Evolutionary conservation across 2,113 vertebrate genomes (phyloP), one percentile per base, ranked within the genome.

Genomic region (Sylvicapra grimmia): DNA sequence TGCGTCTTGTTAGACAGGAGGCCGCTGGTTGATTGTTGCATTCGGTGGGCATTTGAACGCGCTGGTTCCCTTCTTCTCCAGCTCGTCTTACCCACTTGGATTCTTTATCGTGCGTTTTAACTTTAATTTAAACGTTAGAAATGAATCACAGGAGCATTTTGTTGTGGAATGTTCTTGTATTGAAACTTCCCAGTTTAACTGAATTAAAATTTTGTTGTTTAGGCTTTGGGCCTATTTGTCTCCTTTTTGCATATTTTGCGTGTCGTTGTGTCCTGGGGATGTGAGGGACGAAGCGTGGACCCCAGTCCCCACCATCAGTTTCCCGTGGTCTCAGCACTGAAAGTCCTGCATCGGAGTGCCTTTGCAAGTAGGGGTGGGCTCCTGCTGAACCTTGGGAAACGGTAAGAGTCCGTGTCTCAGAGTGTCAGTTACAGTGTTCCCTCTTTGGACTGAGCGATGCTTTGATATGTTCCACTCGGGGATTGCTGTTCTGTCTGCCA

Each of bases 231-330:
- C 15, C 49, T 49, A 1, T 44, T 40, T 53, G 1, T 68, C 47
- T 63, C 18, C 18, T 86, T 15, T 51, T 5, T 63, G 40, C 19
- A 1, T 51, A 15, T 79, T 53, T 59, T 8, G 25, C 3, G 1
- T 56, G 33, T 7, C 47, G 47, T 3, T 3, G 9, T 51, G 56
- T 87, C 36, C 61, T 6, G 36, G 72, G 36, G 47, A 44, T 19
- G 4, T 1, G 31, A 59, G 27, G 56, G 59, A 3, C 5, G 2
- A 6, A 79, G 63, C 13, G 1, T 29, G 16, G 49, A 9, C 72
- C 31, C 56, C 8, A 31, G 44, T 4, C 33, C 33, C 33, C 6
- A 1, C 7, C 9, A 1, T 3, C 12, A 9, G 5, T n/a, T 40
- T 44, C 36, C 13, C 0, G 0, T 12, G 85, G 51, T 56, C 58